Evolutionary conservation across 30 jellyfish, hydroid and myxozoan species (phyloP), one percentile per base, ranked within the genome.

Genomic region (Chironex yamaguchii): DNA sequence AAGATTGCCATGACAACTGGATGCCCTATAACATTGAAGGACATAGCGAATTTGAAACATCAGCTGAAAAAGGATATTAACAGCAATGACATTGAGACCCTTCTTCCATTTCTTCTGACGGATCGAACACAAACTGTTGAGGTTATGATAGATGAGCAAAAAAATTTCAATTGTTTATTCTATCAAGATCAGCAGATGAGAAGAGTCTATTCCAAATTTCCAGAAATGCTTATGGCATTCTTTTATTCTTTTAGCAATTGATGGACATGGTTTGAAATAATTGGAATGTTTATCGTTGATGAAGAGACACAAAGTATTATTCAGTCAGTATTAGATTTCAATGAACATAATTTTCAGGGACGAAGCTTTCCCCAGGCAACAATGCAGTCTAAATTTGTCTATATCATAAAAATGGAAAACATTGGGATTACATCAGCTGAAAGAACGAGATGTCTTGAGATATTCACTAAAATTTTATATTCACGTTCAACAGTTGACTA

Each of bases 351-450:
- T 27, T 84, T 58, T 1, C 52, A 49, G 33, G 3, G 73, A 0
- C 52, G 50, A 26, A 21, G 77, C 54, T 84, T 84, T 70, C 90
- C 90, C 4, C 53, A 69, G 9, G 90, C 94, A 25, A 63, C 34
- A 30, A 66, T 84, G 12, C 92, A 36, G 62, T 65, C 68, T 36
- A 11, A 79, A 33, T 36, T 84, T 52, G 35, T 81, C 12, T 49
- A 89, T 36, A 89, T 68, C 24, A 34, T 84, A 3, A 68, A 89
- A 11, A 29, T 3, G 23, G 94, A 84, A 74, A 84, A 84, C 70
- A 70, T 71, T 80, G 94, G 94, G 17, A 84, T 84, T 49, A 84
- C 89, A 20, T 69, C 82, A 17, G 94, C 53, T 17, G 92, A 81
- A 36, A 23, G 92, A 23, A n/a, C 20, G 23, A 36, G 89, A 29